These are phyloP conservation scores for Acipenser oxyrinchus DNA, from an alignment of 2,797 vertebrate species.

Conservation along the genomic window DNA sequence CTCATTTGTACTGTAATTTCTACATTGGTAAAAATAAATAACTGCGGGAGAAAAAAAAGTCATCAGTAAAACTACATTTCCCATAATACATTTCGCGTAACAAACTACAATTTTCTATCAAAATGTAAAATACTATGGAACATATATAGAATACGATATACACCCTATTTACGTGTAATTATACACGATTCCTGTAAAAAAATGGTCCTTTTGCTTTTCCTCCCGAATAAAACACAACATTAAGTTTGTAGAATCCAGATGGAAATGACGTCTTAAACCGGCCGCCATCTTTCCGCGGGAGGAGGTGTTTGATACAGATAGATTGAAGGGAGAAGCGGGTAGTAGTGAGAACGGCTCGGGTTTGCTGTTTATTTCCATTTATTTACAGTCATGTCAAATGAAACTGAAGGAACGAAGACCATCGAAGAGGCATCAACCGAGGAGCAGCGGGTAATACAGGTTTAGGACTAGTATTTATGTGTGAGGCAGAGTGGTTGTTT, in stretches of 20 bases:
- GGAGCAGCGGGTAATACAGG: constrained; percentile 69
- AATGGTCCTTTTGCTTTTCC: background rate
- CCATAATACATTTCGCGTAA: background rate
- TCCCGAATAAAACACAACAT: constrained; percentile 14
- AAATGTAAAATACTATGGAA: too few species aligned
- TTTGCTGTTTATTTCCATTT: constrained; percentile 11
- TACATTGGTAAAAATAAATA: too few species aligned
- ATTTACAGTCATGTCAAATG: constrained; percentile 64
- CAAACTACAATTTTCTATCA: background rate
- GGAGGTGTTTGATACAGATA: constrained; percentile 22
- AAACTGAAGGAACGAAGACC: constrained; percentile 61
- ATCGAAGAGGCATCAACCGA: constrained; percentile 60
- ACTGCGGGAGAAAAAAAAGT: background rate
- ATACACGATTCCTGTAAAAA: too few species aligned
- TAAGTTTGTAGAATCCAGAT: background rate
- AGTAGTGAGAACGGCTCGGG: background rate
- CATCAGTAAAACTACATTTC: constrained; percentile 8
- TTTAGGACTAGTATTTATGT: constrained; percentile 6
- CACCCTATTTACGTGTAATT: too few species aligned
- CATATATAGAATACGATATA: too few species aligned
- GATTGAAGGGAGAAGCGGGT: constrained; percentile 27
- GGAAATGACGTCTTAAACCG: constrained; percentile 34
- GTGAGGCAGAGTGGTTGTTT: too few species aligned
- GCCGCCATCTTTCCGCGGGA: constrained; percentile 56
- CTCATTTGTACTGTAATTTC: too few species aligned